Base-by-base conservation (phyloP, 2,797 vertebrate genomes). In the Etheostoma perlongum region DNA sequence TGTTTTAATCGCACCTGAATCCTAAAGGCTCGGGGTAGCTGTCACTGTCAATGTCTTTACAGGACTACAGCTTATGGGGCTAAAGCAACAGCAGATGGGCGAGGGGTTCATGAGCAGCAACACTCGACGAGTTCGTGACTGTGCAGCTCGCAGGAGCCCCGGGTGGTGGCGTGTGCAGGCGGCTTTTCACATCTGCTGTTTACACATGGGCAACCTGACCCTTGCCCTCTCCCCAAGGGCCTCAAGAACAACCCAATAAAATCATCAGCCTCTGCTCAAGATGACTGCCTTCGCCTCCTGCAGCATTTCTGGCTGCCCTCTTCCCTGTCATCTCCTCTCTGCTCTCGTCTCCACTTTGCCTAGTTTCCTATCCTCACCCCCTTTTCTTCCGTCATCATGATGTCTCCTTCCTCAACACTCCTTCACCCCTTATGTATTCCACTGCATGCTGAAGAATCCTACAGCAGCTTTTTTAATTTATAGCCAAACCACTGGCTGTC, bases 1-100 rank as follows among this genome's bases (percentile, higher is more conserved):
- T 66, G 85, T 91, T 91, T 81, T 91, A 91, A 92, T 88, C 82
- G 76, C 89, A 93, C 89, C 92, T 92, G 91, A 91, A 91, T 94
- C 90, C 91, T 90, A 62, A 74, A 92, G 81, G 84, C 90, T 81
- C 5, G 57, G 63, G 78, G 77, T 90, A 68, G 83, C 89, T 83
- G 90, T 91, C 90, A 86, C 64, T 67, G 84, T 80, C 89, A 52
- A 76, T 83, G 88, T 88, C 91, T 87, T 65, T 81, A 76, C 83
- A 85, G 84, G 84, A 67, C 84, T 85, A 82, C 72, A 80, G 89
- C 90, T 89, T 78, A 83, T 61, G 79, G 79, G 85, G 77, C 79
- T 83, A 47, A 78, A 48, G 84, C 54, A 44, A 8, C 69, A 71
- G 85, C 91, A 92, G 89, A 92, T 91, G 90, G 92, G 79, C 14